Base-by-base conservation (phyloP, 2,113 vertebrate genomes). In the Tiliqua scincoides region DNA sequence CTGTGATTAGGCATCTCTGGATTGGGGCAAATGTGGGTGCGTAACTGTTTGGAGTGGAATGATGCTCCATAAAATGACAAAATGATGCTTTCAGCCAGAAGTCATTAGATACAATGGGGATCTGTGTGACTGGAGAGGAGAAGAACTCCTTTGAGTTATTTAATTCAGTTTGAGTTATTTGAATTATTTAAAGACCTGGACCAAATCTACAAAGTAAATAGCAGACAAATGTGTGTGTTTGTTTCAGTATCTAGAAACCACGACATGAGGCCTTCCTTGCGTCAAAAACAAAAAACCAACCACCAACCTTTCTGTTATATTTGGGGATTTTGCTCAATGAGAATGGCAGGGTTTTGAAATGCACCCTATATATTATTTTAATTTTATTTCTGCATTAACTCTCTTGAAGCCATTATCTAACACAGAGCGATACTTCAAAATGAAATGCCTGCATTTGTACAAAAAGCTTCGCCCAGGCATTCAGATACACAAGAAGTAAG, bases 391-490 rank as follows among this genome's bases (percentile, higher is more conserved):
- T n/a, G 25, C 37, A 68, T 6, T 27, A 43, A 8, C 10, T 15
- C 72, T 82, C 82, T 86, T 23, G 25, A 6, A 74, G 5, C 17
- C 1, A 74, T 74, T 87, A 83, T 87, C 27, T 84, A 67, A 83
- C 61, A 14, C 2, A 52, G 1, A 0, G 7, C 15, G 83, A 65
- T 0, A 0, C 63, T 43, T 85, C 83, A 84, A 87, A 35, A 0
- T 85, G 79, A 10, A 84, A 75, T 32, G 23, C 10, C 54, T 76
- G 59, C 9, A 62, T 70, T 61, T 84, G 30, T n/a, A 21, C 40
- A 79, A 70, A 43, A 63, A 87, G 1, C 14, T 52, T 67, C 76
- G 6, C 27, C 4, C 18, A 27, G 7, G 25, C 75, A 73, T 2
- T 25, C 48, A 85, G 43, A 72, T 32, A 35, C 21, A 83, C 88